phyloP scores from a whole-genome alignment of 2,113 vertebrate genomes.

The Anser cygnoides region DNA sequence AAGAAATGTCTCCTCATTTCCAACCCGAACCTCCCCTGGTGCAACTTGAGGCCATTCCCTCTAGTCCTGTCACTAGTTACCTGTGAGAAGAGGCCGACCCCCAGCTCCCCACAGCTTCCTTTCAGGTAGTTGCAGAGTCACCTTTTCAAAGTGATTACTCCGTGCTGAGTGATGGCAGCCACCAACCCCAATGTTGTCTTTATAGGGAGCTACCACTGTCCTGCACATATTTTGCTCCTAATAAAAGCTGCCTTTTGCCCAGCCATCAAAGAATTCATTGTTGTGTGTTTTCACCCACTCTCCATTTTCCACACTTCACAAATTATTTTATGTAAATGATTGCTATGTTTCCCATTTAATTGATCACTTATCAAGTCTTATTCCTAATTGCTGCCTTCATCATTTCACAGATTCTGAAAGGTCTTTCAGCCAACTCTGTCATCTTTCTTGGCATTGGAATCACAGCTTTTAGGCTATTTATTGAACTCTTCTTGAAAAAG shows the following conservation, averaged over 20 bases:
- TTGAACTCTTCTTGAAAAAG: conserved; percentile 6
- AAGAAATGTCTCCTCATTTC: too few relatives aligned
- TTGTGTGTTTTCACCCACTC: not conserved
- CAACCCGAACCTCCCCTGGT: too few relatives aligned
- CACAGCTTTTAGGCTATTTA: conserved; percentile 11
- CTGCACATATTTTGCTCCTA: not conserved
- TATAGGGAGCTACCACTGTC: not conserved
- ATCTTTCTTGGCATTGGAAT: not conserved
- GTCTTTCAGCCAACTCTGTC: not conserved
- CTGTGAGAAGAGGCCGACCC: too few relatives aligned
- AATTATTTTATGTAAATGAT: not conserved
- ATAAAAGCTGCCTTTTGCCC: not conserved
- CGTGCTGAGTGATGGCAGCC: not conserved
- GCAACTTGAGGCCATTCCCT: too few relatives aligned
- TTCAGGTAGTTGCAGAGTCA: too few relatives aligned
- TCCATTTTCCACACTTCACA: not conserved
- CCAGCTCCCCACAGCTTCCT: too few relatives aligned
- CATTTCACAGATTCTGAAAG: not conserved
- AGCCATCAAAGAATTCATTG: not conserved
- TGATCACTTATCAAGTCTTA: not conserved
- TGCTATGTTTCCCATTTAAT: not conserved
- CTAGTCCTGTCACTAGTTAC: too few relatives aligned
- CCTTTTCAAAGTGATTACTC: not conserved
- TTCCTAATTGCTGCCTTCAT: not conserved
- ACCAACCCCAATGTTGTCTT: not conserved